Evolutionary conservation across 2,113 vertebrate genomes (phyloP).

Genomic region (Cathartes aura): DNA sequence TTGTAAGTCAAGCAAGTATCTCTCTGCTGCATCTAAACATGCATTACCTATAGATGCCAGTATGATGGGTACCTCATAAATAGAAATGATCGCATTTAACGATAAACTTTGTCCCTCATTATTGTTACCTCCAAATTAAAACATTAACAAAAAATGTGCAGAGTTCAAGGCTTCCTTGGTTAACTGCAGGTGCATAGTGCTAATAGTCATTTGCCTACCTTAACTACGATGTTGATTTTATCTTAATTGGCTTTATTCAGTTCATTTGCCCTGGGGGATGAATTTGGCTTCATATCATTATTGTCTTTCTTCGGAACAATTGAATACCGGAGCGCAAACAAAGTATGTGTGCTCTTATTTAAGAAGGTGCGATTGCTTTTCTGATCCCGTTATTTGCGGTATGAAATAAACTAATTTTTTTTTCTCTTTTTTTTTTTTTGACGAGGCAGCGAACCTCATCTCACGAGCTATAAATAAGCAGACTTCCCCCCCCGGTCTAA

Average conservation of each 20-base stretch:
- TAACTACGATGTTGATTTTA: background rate
- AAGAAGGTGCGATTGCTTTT: background rate
- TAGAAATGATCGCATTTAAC: background rate
- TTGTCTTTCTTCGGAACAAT: background rate
- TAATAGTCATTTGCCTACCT: background rate
- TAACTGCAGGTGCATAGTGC: background rate
- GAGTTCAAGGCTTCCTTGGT: background rate
- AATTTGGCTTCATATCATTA: background rate
- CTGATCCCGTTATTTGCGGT: background rate
- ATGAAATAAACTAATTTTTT: background rate
- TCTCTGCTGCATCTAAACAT: background rate
- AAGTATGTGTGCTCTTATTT: background rate
- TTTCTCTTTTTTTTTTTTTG: background rate
- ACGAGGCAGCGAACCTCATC: background rate
- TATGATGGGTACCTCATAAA: background rate
- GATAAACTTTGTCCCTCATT: background rate
- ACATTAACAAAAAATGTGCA: background rate
- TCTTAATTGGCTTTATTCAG: background rate
- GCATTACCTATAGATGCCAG: background rate
- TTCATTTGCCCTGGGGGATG: background rate
- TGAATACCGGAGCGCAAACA: background rate
- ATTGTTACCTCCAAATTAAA: background rate
- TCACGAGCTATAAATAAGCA: background rate
- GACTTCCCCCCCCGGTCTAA: background rate
- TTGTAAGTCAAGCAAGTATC: background rate